Evolutionary conservation across 2,113 vertebrate species (phyloP).

Genomic region (Serilophus lunatus): DNA sequence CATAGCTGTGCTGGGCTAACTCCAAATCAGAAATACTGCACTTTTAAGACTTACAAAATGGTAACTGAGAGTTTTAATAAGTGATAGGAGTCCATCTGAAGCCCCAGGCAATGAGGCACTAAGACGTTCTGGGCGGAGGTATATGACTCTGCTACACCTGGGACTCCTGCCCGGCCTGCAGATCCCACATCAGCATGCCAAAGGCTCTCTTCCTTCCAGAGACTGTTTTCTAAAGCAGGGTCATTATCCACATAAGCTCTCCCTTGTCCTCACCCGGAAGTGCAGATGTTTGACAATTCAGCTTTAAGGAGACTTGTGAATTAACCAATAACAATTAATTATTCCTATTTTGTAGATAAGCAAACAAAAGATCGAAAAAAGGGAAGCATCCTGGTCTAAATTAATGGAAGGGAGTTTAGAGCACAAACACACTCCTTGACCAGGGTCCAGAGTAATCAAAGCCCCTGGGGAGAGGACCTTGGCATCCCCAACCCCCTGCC

Average conservation of each 20-base stretch:
- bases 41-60: neutral
- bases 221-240: neutral
- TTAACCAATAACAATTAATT: constrained; percentile 23
- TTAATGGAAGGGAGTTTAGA: neutral
- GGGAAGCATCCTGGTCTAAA: neutral
- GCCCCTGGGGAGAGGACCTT: neutral
- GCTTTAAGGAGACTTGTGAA: neutral
- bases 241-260: neutral
- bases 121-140: neutral
- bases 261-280: neutral
- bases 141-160: neutral
- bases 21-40: constrained; percentile 21
- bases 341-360: neutral
- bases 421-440: neutral
- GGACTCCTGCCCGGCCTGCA: neutral
- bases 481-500: neutral
- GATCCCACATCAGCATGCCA: neutral
- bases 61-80: neutral
- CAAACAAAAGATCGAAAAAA: neutral
- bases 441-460: neutral
- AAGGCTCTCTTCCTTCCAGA: neutral
- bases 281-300: neutral
- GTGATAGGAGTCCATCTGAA: neutral
- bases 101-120: neutral
- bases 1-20: neutral